These are phyloP conservation scores for Bemisia tabaci DNA, from an alignment of 1,140 invertebrate genomes.

Conservation along the genomic window DNA sequence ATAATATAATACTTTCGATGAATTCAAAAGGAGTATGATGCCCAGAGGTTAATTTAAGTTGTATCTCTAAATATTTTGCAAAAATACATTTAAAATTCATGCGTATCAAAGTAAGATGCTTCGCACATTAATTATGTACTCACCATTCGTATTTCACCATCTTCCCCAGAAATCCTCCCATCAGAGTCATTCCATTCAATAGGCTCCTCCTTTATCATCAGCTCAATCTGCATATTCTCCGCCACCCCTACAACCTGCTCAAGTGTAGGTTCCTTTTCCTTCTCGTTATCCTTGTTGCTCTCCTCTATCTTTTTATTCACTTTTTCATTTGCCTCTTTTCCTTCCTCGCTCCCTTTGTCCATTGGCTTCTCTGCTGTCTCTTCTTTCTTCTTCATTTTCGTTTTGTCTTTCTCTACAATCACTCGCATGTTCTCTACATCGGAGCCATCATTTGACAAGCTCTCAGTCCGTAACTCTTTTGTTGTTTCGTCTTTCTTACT, in stretches of 20 bases:
- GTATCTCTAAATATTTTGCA: no score
- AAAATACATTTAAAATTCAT: no score
- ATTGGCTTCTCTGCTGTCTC: constrained; percentile 22
- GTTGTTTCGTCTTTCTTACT: background rate
- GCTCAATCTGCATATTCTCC: constrained; percentile 15
- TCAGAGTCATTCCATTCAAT: constrained; percentile 41
- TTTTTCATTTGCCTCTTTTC: constrained; percentile 27
- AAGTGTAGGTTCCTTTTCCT: constrained; percentile 25
- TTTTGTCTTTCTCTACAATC: constrained; percentile 19
- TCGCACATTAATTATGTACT: background rate
- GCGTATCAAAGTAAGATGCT: no score
- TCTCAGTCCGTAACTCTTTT: background rate
- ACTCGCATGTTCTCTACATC: background rate
- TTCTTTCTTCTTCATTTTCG: constrained; percentile 18
- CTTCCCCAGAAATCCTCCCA: background rate
- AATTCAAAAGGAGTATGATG: no score
- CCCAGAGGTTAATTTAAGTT: no score
- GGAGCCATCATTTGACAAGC: background rate
- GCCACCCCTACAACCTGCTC: constrained; percentile 33
- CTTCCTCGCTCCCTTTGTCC: constrained; percentile 31
- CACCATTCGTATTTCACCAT: background rate
- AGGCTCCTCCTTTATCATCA: constrained; percentile 47
- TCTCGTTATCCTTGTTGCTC: constrained; percentile 13
- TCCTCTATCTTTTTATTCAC: constrained; percentile 22
- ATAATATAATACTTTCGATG: no score